phyloP scores from a whole-genome alignment of 2,113 vertebrate species.

The Megaleporinus macrocephalus region DNA sequence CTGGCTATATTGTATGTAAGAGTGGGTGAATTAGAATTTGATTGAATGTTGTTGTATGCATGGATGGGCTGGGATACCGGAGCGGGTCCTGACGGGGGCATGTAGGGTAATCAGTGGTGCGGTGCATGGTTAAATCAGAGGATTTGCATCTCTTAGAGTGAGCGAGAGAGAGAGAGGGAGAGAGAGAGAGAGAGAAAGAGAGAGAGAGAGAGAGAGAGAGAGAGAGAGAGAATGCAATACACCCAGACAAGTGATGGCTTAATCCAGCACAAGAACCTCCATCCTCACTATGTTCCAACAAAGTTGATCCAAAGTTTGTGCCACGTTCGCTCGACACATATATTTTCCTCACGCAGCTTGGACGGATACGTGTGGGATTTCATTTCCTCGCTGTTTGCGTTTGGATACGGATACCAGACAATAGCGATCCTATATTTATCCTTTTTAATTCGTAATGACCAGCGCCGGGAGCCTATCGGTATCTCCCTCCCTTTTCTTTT shows the following conservation, averaged over 20 bases:
- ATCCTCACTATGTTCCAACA: background rate
- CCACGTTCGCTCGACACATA: background rate
- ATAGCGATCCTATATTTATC: constrained; percentile 64
- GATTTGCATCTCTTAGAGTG: background rate
- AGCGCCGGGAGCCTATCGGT: constrained; percentile 57
- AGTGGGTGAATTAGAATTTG: constrained; percentile 29
- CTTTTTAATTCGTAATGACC: constrained; percentile 59
- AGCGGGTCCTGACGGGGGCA: background rate
- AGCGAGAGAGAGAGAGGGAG: background rate
- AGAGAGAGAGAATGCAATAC: background rate
- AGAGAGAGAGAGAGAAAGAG: too few species aligned
- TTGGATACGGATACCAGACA: constrained; percentile 56
- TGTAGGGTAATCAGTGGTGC: background rate
- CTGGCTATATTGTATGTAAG: constrained; percentile 26
- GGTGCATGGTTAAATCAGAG: background rate
- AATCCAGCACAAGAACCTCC: background rate
- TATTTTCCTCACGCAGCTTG: background rate
- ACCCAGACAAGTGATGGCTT: constrained; percentile 7
- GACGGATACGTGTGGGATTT: background rate
- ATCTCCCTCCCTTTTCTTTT: constrained; percentile 44
- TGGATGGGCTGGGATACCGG: background rate
- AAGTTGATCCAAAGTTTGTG: background rate
- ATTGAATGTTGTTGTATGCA: constrained; percentile 26
- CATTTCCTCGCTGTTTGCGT: background rate
- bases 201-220: constrained; percentile 13